Conservation (phyloP, 2,113 vertebrate species). For the Xerus inauris region DNA sequence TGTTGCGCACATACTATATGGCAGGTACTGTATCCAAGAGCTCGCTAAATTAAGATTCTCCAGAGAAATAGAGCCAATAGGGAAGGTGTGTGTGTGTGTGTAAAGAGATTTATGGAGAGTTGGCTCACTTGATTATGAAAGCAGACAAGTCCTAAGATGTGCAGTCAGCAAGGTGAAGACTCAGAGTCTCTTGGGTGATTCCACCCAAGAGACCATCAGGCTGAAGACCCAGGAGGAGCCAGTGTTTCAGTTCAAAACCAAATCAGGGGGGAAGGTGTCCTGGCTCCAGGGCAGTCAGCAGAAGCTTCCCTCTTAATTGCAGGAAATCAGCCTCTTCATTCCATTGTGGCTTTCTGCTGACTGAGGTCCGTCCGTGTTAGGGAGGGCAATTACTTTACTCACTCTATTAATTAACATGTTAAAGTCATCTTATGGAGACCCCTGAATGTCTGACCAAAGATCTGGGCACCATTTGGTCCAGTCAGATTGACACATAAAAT, state of each 20-base stretch:
- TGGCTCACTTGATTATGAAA: neutral
- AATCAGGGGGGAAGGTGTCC: neutral
- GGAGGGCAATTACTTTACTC: neutral
- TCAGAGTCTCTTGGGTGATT: neutral
- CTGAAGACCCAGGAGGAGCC: neutral
- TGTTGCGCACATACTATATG: neutral
- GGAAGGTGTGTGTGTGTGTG: too few relatives aligned
- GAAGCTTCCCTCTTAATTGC: neutral
- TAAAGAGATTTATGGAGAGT: neutral
- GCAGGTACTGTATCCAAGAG: neutral
- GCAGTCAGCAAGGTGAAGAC: neutral
- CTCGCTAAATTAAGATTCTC: neutral
- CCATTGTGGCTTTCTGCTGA: neutral
- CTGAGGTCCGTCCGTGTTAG: neutral
- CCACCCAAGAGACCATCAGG: neutral
- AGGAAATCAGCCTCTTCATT: neutral
- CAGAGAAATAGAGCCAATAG: neutral
- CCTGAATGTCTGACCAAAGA: neutral
- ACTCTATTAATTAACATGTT: neutral
- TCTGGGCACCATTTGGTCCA: neutral
- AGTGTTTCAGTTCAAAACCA: neutral
- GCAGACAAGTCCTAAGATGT: neutral
- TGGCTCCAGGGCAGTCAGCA: neutral
- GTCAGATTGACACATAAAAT: neutral
- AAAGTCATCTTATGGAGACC: neutral